Conservation (phyloP, 1,140 invertebrate species). For the Leptopilina clavipes region DNA sequence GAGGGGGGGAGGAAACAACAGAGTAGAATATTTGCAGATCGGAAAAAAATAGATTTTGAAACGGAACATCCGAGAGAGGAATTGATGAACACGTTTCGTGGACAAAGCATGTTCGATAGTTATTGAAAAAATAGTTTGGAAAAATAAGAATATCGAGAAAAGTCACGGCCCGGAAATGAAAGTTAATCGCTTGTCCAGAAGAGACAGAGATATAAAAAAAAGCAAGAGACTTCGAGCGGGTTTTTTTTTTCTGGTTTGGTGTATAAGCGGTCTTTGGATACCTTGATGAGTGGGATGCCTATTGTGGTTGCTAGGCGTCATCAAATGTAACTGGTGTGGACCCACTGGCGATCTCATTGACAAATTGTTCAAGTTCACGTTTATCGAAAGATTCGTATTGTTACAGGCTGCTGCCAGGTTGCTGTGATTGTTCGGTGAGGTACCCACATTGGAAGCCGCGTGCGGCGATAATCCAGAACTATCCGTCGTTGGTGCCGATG, state of each 20-base stretch:
- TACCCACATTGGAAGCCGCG: slow-evolving; percentile 73
- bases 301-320: slow-evolving; percentile 75
- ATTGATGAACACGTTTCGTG: background rate
- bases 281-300: slow-evolving; percentile 74
- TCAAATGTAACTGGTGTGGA: slow-evolving; percentile 74
- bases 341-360: slow-evolving; percentile 73
- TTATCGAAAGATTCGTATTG: slow-evolving; percentile 76
- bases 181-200: slow-evolving; percentile 40
- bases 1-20: background rate
- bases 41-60: too few relatives aligned
- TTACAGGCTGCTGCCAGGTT: slow-evolving; percentile 71
- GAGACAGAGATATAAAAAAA: slow-evolving; percentile 35
- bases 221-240: slow-evolving; percentile 57
- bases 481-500: slow-evolving; percentile 71
- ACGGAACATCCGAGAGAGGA: background rate
- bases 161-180: slow-evolving; percentile 38
- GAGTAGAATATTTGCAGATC: too few relatives aligned
- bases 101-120: background rate
- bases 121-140: too few relatives aligned
- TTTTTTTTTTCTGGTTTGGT: slow-evolving; percentile 71
- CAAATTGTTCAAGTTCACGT: slow-evolving; percentile 74
- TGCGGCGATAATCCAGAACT: slow-evolving; percentile 72
- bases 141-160: slow-evolving; percentile 35
- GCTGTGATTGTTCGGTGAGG: slow-evolving; percentile 58
- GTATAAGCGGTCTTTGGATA: slow-evolving; percentile 75